Evolutionary conservation across 2,797 vertebrate genomes (phyloP).

Genomic region (Coracias cyanogaster): DNA sequence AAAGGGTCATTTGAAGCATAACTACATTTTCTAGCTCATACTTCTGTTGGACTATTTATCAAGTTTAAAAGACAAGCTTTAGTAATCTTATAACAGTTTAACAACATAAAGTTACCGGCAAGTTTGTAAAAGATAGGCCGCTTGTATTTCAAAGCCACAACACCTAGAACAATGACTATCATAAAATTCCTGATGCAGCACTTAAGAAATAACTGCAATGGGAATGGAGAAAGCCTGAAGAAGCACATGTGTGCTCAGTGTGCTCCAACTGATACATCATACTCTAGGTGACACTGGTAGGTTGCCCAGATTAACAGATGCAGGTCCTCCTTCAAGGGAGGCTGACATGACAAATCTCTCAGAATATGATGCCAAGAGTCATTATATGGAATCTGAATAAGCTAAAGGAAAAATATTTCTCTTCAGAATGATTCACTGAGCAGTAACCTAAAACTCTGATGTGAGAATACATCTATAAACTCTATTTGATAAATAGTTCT

Average conservation of each 20-base stretch:
- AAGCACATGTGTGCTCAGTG: background rate
- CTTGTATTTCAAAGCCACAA: slow-evolving; percentile 20
- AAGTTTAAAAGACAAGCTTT: slow-evolving; percentile 4
- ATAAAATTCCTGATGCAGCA: background rate
- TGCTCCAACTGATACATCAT: background rate
- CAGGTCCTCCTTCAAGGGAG: slow-evolving; percentile 9
- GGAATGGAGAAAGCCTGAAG: background rate
- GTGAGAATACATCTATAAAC: background rate
- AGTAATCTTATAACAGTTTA: background rate
- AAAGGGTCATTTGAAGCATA: background rate
- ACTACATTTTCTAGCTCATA: background rate
- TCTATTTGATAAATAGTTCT: background rate
- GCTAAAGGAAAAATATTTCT: slow-evolving; percentile 9
- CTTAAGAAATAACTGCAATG: background rate
- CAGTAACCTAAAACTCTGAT: background rate
- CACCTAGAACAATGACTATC: background rate
- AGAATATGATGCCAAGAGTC: slow-evolving; percentile 12
- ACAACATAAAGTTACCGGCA: background rate
- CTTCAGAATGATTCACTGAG: background rate
- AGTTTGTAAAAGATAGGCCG: background rate
- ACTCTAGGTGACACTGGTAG: background rate
- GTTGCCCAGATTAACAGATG: slow-evolving; percentile 39
- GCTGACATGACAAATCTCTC: slow-evolving; percentile 25
- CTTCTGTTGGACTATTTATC: background rate
- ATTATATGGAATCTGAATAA: background rate